Conservation (phyloP, 2,888 invertebrate genomes). For the Barypeithes pellucidus region DNA sequence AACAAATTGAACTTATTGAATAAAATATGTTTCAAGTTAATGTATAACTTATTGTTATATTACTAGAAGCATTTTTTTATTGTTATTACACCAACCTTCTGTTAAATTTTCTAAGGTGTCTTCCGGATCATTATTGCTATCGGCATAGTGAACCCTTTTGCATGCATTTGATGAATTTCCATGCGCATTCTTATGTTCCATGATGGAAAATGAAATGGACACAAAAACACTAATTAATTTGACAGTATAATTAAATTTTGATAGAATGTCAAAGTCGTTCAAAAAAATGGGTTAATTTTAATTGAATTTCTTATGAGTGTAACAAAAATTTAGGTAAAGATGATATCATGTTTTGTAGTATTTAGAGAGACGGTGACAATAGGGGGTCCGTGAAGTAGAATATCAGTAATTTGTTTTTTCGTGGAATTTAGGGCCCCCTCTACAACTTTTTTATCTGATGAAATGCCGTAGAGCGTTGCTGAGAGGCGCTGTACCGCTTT, state of each 20-base stretch:
- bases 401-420: too few species aligned
- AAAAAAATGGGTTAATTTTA: conserved; percentile 5
- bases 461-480: too few species aligned
- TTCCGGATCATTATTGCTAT: not conserved
- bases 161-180: conserved; percentile 15
- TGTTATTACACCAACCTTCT: not conserved
- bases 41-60: too few species aligned
- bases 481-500: too few species aligned
- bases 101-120: too few species aligned
- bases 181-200: conserved; percentile 31
- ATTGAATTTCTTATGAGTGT: not conserved
- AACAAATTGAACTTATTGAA: too few species aligned
- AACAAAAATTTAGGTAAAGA: not conserved
- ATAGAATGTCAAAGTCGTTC: conserved; percentile 13
- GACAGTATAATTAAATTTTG: conserved; percentile 15
- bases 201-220: conserved; percentile 30
- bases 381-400: too few species aligned
- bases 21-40: too few species aligned
- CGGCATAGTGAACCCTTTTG: conserved; percentile 39
- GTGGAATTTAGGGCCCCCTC: too few species aligned
- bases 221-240: conserved; percentile 27
- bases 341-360: not conserved
- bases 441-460: too few species aligned
- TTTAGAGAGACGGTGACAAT: too few species aligned
- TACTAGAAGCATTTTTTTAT: not conserved